These are phyloP conservation scores for Heterodera schachtii DNA, from an alignment of 1,140 invertebrate genomes.

Conservation along the genomic window DNA sequence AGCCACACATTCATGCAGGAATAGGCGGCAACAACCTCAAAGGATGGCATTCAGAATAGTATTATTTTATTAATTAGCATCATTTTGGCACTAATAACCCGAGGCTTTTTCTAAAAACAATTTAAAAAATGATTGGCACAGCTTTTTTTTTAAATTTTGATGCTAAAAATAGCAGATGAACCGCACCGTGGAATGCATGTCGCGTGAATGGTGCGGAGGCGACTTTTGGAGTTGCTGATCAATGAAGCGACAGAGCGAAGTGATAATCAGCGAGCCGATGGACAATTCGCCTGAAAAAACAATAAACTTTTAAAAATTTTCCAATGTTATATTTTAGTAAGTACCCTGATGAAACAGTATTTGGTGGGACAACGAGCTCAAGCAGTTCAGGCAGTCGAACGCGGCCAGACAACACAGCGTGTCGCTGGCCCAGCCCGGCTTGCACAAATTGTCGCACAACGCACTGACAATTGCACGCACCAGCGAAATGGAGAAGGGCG, in stretches of 20 bases:
- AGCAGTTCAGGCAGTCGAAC: slow-evolving; percentile 59
- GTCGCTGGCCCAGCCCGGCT: slow-evolving; percentile 55
- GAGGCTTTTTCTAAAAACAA: too few species aligned
- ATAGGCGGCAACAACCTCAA: slow-evolving; percentile 82
- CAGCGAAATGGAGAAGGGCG: slow-evolving; percentile 45
- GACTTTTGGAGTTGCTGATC: slow-evolving; percentile 91
- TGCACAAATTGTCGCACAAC: slow-evolving; percentile 61
- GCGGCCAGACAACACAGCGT: slow-evolving; percentile 53
- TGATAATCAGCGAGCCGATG: slow-evolving; percentile 87
- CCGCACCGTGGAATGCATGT: slow-evolving; percentile 87
- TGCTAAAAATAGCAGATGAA: too few species aligned
- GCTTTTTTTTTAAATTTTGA: too few species aligned
- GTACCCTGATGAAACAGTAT: slow-evolving; percentile 57
- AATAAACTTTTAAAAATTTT: slow-evolving; percentile 29
- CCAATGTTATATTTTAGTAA: neutral
- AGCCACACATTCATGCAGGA: slow-evolving; percentile 88
- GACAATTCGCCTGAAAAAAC: slow-evolving; percentile 75
- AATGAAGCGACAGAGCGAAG: slow-evolving; percentile 75
- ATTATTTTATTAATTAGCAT: neutral
- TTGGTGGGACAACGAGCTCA: slow-evolving; percentile 47
- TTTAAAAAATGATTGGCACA: too few species aligned
- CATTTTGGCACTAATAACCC: too few species aligned
- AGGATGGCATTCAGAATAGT: neutral
- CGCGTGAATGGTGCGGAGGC: slow-evolving; percentile 90
- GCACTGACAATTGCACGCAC: slow-evolving; percentile 56